These are phyloP conservation scores for Ectemnius cavifrons DNA, from an alignment of 2,888 invertebrate species.

Conservation along the genomic window DNA sequence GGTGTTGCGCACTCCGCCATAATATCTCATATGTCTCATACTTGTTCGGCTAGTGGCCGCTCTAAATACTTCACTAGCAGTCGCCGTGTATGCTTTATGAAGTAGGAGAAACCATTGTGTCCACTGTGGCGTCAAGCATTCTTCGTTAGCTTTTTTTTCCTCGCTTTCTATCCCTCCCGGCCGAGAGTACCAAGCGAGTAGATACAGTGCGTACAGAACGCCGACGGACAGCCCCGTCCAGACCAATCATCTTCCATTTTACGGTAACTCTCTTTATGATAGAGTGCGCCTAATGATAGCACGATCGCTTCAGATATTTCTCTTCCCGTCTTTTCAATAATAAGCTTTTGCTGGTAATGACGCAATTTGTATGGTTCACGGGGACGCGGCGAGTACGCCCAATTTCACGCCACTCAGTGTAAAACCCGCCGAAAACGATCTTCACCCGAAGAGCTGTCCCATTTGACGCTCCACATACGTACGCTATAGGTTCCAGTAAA, in stretches of 20 bases:
- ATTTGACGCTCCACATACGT: neutral
- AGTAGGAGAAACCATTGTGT: slow-evolving; percentile 3
- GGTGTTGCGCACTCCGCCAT: slow-evolving; percentile 11
- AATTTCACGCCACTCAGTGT: neutral
- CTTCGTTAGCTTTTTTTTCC: no score
- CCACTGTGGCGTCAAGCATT: no score
- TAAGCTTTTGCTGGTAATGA: slow-evolving; percentile 5
- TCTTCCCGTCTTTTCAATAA: slow-evolving; percentile 8
- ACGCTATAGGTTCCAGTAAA: no score
- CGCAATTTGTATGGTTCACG: slow-evolving; percentile 1
- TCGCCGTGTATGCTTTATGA: slow-evolving; percentile 28
- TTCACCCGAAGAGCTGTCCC: neutral
- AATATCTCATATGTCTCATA: slow-evolving; percentile 29
- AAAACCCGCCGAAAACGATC: neutral
- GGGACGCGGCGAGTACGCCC: neutral
- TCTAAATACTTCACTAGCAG: slow-evolving; percentile 26
- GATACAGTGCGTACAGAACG: no score
- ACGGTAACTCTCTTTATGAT: slow-evolving; percentile 15
- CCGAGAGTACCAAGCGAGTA: no score
- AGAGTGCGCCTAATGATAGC: slow-evolving; percentile 7
- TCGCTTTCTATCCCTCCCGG: no score
- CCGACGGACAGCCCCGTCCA: neutral
- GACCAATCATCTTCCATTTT: slow-evolving; percentile 9
- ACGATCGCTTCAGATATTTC: neutral
- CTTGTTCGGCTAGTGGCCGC: slow-evolving; percentile 18